Conservation (phyloP, 2,888 invertebrate genomes). For the Tromatobia lineatoria region DNA sequence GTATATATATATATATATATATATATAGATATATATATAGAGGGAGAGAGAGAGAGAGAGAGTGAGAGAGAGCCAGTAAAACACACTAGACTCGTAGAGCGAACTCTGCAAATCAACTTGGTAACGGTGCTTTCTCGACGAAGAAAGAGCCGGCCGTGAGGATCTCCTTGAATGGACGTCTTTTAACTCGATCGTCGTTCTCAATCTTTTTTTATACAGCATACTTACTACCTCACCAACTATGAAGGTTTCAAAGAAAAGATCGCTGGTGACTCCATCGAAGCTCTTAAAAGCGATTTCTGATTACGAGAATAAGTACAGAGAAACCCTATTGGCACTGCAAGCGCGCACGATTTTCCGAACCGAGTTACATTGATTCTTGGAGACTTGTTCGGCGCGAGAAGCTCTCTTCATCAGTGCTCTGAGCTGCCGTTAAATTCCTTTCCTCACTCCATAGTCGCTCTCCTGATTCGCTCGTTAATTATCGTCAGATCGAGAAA, state of each 20-base stretch:
- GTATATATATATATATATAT: not conserved
- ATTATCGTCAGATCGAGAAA: constrained; percentile 64
- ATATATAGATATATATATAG: no score
- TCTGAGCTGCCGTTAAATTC: constrained; percentile 7
- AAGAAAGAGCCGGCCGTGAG: constrained; percentile 21
- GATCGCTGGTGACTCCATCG: constrained; percentile 15
- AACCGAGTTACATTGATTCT: constrained; percentile 15
- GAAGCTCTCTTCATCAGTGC: constrained; percentile 28
- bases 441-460: constrained; percentile 25
- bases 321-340: constrained; percentile 6
- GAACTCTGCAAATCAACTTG: constrained; percentile 53
- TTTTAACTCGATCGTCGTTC: constrained; percentile 48
- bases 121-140: constrained; percentile 25
- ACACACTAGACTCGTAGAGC: constrained; percentile 30
- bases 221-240: not conserved
- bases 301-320: constrained; percentile 65
- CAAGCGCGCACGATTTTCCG: not conserved
- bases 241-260: constrained; percentile 32
- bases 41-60: no score
- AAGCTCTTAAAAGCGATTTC: constrained; percentile 65
- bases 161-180: constrained; percentile 32
- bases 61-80: no score
- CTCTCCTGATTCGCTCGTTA: constrained; percentile 53
- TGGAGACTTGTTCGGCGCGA: constrained; percentile 15
- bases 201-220: constrained; percentile 10